A percentile compares a stretch with the other conserved stretches of the same genome.
Conservation (phyloP, 2,113 vertebrate genomes). For the Xyliphius kryptos region DNA sequence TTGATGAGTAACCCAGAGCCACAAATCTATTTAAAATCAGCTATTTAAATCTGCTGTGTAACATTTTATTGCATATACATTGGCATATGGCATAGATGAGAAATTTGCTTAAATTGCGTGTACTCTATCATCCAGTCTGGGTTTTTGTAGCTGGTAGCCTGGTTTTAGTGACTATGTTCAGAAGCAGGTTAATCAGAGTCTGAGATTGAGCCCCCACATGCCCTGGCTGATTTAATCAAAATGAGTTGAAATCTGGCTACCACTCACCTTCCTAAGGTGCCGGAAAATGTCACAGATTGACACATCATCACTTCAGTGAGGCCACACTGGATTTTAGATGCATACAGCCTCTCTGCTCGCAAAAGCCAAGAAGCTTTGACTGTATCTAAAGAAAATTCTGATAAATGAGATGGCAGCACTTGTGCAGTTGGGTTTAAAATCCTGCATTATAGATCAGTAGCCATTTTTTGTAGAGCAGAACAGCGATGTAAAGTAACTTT, state of each 20-base stretch:
- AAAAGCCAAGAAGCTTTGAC: background rate
- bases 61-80: too few species aligned
- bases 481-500: too few species aligned
- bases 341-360: constrained; percentile 1
- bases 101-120: too few species aligned
- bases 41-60: too few species aligned
- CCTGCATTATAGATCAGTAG: too few species aligned
- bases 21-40: too few species aligned
- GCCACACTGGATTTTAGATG: constrained; percentile 26
- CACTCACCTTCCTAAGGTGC: constrained; percentile 17
- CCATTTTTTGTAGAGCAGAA: too few species aligned
- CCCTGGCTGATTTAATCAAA: constrained; percentile 24
- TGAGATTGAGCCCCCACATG: constrained; percentile 12
- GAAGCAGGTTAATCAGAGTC: constrained; percentile 16
- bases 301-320: constrained; percentile 31
- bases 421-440: too few species aligned
- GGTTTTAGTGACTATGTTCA: background rate
- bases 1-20: too few species aligned
- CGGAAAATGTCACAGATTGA: constrained; percentile 36
- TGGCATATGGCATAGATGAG: too few species aligned
- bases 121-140: background rate
- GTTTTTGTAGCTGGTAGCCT: constrained; percentile 11
- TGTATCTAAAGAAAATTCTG: constrained; percentile 6
- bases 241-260: constrained; percentile 20
- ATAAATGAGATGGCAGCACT: constrained; percentile 7